Evolutionary conservation across 2,888 invertebrate species (phyloP).

Genomic region (Diarsia dahlii): DNA sequence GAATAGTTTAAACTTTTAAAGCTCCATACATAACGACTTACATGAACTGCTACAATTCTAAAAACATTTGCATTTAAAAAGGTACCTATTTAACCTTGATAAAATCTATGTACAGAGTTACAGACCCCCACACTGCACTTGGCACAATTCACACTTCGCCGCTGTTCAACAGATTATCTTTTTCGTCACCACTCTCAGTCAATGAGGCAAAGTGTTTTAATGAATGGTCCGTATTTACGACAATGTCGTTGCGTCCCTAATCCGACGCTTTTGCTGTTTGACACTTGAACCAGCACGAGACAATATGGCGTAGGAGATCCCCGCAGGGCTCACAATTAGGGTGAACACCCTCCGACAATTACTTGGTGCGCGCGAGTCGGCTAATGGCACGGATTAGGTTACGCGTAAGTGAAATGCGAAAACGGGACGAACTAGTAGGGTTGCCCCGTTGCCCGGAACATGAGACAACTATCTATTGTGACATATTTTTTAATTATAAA

Average conservation of each 20-base stretch:
- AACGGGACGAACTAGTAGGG: constrained; percentile 73
- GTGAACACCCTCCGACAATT: constrained; percentile 87
- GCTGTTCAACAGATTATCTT: constrained; percentile 28
- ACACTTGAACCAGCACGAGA: constrained; percentile 79
- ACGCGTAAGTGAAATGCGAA: constrained; percentile 84
- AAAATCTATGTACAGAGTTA: constrained; percentile 5
- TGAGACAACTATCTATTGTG: constrained; percentile 46
- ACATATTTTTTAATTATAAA: constrained; percentile 59
- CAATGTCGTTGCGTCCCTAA: constrained; percentile 60
- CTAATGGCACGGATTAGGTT: constrained; percentile 87
- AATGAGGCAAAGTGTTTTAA: constrained; percentile 57
- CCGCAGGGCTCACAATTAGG: constrained; percentile 81
- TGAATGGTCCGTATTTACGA: constrained; percentile 61
- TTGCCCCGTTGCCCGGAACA: constrained; percentile 70
- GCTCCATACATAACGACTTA: neutral
- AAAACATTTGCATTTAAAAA: neutral
- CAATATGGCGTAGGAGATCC: constrained; percentile 74
- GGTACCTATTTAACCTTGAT: neutral
- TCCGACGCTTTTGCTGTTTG: constrained; percentile 77
- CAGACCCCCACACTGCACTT: neutral
- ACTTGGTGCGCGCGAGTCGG: constrained; percentile 79
- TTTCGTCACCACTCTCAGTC: constrained; percentile 51
- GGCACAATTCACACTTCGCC: constrained; percentile 16
- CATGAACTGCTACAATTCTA: neutral
- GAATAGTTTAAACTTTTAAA: neutral